Conservation (phyloP, 2,888 invertebrate species). For the Machimus atricapillus region DNA sequence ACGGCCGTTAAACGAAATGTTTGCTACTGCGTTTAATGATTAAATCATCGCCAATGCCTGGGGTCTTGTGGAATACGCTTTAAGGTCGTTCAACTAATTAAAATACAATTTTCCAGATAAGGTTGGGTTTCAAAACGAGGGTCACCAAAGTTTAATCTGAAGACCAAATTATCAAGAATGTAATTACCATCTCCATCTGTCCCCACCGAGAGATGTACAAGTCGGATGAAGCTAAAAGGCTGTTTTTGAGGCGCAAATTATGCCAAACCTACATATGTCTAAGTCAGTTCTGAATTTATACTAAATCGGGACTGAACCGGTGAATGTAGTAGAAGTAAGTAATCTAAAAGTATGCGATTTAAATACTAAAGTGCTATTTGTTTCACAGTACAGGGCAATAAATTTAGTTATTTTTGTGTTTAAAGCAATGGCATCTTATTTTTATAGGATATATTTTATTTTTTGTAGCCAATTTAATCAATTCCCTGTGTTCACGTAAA, state of each 20-base stretch:
- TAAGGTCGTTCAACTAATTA: not conserved
- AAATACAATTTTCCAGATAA: conserved; percentile 11
- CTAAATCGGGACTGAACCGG: not conserved
- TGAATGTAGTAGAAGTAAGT: not conserved
- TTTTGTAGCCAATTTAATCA: too few species aligned
- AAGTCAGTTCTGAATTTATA: not conserved
- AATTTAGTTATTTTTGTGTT: too few species aligned
- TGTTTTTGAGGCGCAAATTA: not conserved
- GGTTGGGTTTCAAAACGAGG: not conserved
- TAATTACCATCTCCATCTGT: not conserved
- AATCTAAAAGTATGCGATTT: too few species aligned
- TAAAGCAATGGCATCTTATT: too few species aligned
- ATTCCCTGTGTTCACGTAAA: too few species aligned
- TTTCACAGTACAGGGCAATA: too few species aligned
- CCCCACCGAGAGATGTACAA: not conserved
- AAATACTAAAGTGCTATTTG: too few species aligned
- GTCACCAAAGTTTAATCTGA: not conserved
- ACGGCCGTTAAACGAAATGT: not conserved
- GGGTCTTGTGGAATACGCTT: not conserved
- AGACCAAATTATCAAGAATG: not conserved
- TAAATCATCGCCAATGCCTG: not conserved
- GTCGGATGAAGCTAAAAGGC: not conserved
- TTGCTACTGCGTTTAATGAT: not conserved
- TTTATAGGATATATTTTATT: too few species aligned
- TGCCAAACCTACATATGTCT: not conserved